Conservation (phyloP, 2,797 vertebrate genomes). For the Hoplostethus atlanticus region DNA sequence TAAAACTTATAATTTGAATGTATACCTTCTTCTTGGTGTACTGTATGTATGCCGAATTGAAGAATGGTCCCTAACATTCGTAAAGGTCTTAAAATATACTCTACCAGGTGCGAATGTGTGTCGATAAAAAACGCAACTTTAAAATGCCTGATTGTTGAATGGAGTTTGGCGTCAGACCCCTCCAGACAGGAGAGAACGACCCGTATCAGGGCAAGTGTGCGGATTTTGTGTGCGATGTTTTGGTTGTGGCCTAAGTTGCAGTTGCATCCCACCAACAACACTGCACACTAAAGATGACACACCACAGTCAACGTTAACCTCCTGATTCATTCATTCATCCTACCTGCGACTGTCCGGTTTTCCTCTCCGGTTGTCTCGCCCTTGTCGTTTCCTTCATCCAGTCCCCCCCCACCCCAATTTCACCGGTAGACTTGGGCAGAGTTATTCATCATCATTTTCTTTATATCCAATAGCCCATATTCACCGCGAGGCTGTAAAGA, state of each 20-base stretch:
- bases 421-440: constrained; percentile 12
- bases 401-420: constrained; percentile 2
- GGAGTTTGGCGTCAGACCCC: constrained; percentile 24
- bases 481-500: background rate
- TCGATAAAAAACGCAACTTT: background rate
- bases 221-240: background rate
- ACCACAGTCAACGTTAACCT: background rate
- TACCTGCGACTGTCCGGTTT: constrained; percentile 53
- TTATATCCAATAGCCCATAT: background rate
- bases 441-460: background rate
- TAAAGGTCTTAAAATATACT: background rate
- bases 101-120: accelerated
- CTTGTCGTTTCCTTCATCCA: constrained; percentile 21
- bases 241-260: background rate
- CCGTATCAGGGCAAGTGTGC: too few species aligned
- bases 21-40: background rate
- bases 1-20: background rate
- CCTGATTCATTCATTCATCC: constrained; percentile 28
- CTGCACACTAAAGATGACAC: background rate
- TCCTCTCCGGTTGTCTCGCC: constrained; percentile 17
- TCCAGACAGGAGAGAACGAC: background rate
- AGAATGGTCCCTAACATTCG: accelerated
- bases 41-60: constrained; percentile 10
- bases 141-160: constrained; percentile 18
- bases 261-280: background rate